Evolutionary conservation across 2,888 invertebrate genomes (phyloP).

Genomic region (Nephrotoma guestfalica): DNA sequence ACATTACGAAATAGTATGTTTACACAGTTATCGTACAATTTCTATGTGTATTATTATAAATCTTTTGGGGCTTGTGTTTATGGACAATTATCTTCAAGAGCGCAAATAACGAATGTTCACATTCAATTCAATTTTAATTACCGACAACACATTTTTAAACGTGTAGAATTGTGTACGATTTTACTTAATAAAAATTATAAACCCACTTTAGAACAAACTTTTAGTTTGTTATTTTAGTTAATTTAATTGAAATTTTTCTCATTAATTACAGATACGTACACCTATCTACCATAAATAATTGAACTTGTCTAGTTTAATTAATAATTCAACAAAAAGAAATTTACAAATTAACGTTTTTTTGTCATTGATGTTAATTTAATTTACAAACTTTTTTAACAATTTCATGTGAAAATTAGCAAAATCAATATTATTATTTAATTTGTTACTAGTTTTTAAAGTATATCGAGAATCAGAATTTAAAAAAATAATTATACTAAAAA

Average conservation of each 20-base stretch:
- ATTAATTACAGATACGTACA: too few species aligned
- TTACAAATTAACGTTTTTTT: too few species aligned
- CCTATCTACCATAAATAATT: too few species aligned
- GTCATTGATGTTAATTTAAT: background rate
- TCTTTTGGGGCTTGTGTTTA: background rate
- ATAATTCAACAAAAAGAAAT: too few species aligned
- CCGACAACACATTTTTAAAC: too few species aligned
- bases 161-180: too few species aligned
- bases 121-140: background rate
- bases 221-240: too few species aligned
- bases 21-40: background rate
- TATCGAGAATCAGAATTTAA: background rate
- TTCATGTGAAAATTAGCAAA: background rate
- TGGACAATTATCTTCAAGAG: background rate
- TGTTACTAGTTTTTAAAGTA: background rate
- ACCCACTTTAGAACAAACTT: background rate
- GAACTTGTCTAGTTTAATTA: too few species aligned
- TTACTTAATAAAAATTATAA: background rate
- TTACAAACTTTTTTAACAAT: background rate
- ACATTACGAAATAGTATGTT: background rate
- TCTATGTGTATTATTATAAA: background rate
- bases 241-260: background rate
- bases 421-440: background rate
- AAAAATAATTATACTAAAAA: background rate
- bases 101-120: background rate